Evolutionary conservation across 2,113 vertebrate species (phyloP).

Genomic region (Nycticryphes semicollaris): DNA sequence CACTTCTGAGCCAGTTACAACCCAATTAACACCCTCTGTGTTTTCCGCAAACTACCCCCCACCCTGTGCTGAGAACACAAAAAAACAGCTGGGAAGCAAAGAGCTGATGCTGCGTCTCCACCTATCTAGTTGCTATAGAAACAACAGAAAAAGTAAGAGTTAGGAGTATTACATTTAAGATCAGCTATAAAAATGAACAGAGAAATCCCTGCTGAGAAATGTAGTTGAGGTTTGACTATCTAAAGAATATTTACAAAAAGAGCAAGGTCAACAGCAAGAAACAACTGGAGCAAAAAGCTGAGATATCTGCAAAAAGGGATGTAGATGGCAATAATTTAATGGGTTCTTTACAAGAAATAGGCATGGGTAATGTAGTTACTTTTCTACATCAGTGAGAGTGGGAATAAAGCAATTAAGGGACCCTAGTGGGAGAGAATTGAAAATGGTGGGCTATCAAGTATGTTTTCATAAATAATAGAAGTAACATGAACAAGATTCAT

Average conservation of each 20-base stretch:
- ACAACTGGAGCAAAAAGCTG: neutral
- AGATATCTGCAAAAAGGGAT: neutral
- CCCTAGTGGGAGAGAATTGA: neutral
- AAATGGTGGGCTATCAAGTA: neutral
- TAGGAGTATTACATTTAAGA: slow-evolving; percentile 57
- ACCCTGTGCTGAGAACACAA: slow-evolving; percentile 50
- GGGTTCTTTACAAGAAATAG: neutral
- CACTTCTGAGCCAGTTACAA: slow-evolving; percentile 45
- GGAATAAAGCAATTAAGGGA: neutral
- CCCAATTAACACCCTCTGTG: slow-evolving; percentile 37
- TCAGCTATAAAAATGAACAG: slow-evolving; percentile 62
- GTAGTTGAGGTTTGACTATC: slow-evolving; percentile 22
- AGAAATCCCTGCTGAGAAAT: slow-evolving; percentile 54
- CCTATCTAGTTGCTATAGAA: slow-evolving; percentile 74
- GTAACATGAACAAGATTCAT: neutral
- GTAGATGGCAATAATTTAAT: neutral
- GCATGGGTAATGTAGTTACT: neutral
- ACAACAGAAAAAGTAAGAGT: slow-evolving; percentile 65
- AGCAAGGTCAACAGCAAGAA: slow-evolving; percentile 29
- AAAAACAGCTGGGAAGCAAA: slow-evolving; percentile 70
- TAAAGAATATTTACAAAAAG: slow-evolving; percentile 20
- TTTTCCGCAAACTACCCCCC: slow-evolving; percentile 46
- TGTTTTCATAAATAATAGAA: neutral
- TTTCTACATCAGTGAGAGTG: neutral
- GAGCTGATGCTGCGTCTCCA: slow-evolving; percentile 52